Base-by-base conservation (phyloP, 2,888 invertebrate genomes). In the Mesochorus sp. region DNA sequence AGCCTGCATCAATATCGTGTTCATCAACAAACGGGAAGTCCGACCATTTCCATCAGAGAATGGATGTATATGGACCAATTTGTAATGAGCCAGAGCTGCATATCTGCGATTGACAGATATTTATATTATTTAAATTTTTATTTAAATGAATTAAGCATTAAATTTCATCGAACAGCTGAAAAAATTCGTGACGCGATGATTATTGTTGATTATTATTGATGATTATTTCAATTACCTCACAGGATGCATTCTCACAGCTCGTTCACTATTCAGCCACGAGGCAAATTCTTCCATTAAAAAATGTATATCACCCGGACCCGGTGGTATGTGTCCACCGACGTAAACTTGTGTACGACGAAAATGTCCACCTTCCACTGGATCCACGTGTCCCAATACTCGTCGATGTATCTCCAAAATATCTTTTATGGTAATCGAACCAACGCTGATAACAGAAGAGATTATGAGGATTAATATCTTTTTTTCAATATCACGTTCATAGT, bases 1-100 rank as follows among this genome's bases (percentile, higher is more conserved):
- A 0, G 97, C 97, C 91, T 96, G 96, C 96, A 99, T 97, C 31
- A 99, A 93, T 80, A 99, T 94, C 84, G 98, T 94, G 91, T 99
- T 99, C 98, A 99, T 99, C 1, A 99, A 93, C 21, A 99, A 93
- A 26, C 99, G 94, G 10, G 98, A 97, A 0, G 99, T 99, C 87
- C 99, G 94, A 0, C 99, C 99, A 88, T 99, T 99, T 55, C 99
- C 99, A 91, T 99, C 99, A 1, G 96, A 94, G 92, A 99, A 99
- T 0, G 99, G 99, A 92, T 99, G 99, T 83, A 99, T 98, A 88
- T 97, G 96, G 0, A 99, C 99, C 49, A 99, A 91, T 92, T 98
- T 98, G 91, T 99, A 99, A 92, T 99, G 99, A 0, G 98, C 98
- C 66, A 99, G 92, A 0, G 99, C 99, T 61, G 99, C 98, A 88